These are phyloP conservation scores for Isotomurus palustris DNA, from an alignment of 2,888 invertebrate species.

Conservation along the genomic window DNA sequence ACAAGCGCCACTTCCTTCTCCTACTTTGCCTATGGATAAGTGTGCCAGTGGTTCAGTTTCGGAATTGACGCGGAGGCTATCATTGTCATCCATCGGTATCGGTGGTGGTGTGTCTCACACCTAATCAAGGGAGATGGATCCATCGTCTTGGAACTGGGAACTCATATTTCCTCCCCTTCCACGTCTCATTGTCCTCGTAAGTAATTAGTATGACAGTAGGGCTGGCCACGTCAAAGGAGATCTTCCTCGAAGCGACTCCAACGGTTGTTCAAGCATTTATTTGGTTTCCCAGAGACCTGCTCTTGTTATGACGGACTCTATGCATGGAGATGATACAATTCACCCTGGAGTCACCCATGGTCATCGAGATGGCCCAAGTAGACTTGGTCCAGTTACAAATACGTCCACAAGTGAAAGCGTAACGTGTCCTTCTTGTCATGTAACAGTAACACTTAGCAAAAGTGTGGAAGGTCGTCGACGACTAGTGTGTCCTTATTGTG, in stretches of 20 bases:
- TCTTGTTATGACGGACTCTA: conserved; percentile 44
- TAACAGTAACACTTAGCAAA: conserved; percentile 47
- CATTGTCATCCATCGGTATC: no score
- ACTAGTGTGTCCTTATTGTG: conserved; percentile 49
- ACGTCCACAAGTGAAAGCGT: conserved; percentile 45
- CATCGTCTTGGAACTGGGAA: conserved; percentile 46
- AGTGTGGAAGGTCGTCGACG: conserved; percentile 44
- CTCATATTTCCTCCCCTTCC: conserved; percentile 46
- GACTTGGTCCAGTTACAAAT: conserved; percentile 39
- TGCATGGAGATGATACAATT: conserved; percentile 27
- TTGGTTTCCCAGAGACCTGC: conserved; percentile 42
- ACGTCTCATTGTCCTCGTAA: conserved; percentile 45
- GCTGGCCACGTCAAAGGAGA: background rate
- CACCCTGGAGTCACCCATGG: background rate
- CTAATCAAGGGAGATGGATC: no score
- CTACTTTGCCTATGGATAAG: no score
- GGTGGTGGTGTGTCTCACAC: no score
- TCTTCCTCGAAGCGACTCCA: background rate
- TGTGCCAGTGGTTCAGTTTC: no score
- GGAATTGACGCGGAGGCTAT: no score
- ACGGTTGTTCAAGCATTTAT: background rate
- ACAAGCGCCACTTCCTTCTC: no score
- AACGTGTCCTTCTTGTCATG: conserved; percentile 47
- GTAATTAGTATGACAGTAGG: background rate
- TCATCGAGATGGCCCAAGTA: conserved; percentile 1